phyloP scores from a whole-genome alignment of 2,888 invertebrate species.

The Strigamia crassipes region DNA sequence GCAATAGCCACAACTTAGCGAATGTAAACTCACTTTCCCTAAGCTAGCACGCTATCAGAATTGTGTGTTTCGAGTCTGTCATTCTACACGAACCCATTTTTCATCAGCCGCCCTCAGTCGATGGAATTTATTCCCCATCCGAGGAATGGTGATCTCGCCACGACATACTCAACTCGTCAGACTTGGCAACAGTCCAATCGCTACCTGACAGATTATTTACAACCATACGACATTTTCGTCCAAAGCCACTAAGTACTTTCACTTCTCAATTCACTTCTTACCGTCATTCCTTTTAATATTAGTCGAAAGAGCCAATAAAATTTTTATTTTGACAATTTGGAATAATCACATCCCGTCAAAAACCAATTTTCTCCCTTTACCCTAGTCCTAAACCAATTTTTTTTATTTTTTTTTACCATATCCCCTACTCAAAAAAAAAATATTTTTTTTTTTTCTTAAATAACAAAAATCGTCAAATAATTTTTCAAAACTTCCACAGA shows the following conservation, averaged over 20 bases:
- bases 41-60: slow-evolving; percentile 2
- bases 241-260: neutral
- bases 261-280: slow-evolving; percentile 21
- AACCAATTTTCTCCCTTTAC: neutral
- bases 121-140: slow-evolving; percentile 16
- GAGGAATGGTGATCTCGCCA: slow-evolving; percentile 4
- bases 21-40: neutral
- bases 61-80: neutral
- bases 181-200: slow-evolving; percentile 14
- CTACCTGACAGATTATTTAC: slow-evolving; percentile 21
- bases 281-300: neutral
- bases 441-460: too few species aligned
- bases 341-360: neutral
- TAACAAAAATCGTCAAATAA: neutral
- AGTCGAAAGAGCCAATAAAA: neutral
- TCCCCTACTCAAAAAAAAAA: neutral
- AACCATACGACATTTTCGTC: slow-evolving; percentile 10
- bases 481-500: neutral
- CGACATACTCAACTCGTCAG: neutral
- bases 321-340: neutral
- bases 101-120: neutral
- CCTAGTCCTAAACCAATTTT: too few species aligned
- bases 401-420: neutral
- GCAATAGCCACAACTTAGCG: neutral
- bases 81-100: neutral